phyloP scores from a whole-genome alignment of 2,797 vertebrate species.

The Jordanella pulchra region DNA sequence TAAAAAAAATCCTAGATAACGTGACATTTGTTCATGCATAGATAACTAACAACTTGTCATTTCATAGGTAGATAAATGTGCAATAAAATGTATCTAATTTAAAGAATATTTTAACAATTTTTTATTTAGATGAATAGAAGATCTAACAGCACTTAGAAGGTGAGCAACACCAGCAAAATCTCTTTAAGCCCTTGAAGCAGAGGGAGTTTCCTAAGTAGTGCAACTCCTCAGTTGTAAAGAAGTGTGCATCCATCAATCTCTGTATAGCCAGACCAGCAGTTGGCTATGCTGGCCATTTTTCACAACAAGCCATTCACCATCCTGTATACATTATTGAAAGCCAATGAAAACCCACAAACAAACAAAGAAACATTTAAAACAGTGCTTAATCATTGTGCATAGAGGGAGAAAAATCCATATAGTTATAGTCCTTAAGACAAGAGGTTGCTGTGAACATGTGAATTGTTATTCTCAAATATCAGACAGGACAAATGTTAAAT shows the following conservation, averaged over 20 bases:
- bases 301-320: not conserved
- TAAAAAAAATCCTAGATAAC: not conserved
- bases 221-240: not conserved
- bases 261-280: not conserved
- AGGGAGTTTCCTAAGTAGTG: not conserved
- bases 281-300: too few species aligned
- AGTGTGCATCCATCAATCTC: not conserved
- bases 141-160: not conserved
- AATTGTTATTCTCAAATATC: not conserved
- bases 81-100: not conserved
- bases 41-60: not conserved
- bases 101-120: not conserved
- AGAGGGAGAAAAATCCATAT: too few species aligned
- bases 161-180: too few species aligned
- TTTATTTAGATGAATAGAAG: not conserved
- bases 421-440: too few species aligned
- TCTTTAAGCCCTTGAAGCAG: not conserved
- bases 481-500: not conserved
- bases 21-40: not conserved
- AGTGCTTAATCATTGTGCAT: too few species aligned
- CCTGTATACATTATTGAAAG: not conserved
- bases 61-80: not conserved
- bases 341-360: too few species aligned
- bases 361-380: too few species aligned
- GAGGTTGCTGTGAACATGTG: too few species aligned